A percentile compares a stretch with the other conserved stretches of the same genome.
Evolutionary conservation across 1,140 invertebrate genomes (phyloP).

Genomic region (Trypoxylus dichotomus): DNA sequence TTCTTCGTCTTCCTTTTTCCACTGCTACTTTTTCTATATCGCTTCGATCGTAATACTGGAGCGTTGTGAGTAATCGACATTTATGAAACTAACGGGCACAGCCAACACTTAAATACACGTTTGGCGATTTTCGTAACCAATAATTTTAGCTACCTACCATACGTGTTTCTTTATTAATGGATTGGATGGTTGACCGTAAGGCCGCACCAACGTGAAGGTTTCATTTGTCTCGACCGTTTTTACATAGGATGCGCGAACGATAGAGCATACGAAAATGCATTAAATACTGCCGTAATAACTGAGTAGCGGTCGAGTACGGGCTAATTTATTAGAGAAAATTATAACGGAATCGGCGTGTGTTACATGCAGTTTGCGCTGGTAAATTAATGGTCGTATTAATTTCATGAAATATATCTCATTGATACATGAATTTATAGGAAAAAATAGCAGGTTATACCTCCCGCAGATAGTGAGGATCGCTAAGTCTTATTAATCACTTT

Average conservation of each 20-base stretch:
- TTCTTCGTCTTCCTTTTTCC: not conserved
- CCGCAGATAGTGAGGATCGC: not conserved
- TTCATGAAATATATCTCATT: conserved; percentile 3
- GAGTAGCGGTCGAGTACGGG: conserved; percentile 1
- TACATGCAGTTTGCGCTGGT: not conserved
- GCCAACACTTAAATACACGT: not conserved
- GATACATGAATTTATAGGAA: conserved; percentile 13
- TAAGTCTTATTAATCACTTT: not conserved
- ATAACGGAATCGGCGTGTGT: conserved; percentile 9
- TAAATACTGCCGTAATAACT: conserved; percentile 4
- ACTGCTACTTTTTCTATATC: not conserved
- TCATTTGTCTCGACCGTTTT: not conserved
- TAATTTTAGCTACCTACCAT: conserved; percentile 11
- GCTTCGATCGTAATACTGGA: not conserved
- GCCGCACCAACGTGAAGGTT: not conserved
- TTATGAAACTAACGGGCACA: not conserved
- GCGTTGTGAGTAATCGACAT: not conserved
- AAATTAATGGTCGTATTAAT: not conserved
- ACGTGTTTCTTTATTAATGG: conserved; percentile 7
- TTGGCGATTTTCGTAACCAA: conserved; percentile 13
- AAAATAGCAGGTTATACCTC: not conserved
- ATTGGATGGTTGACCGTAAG: not conserved
- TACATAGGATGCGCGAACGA: not conserved
- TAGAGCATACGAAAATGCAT: not conserved
- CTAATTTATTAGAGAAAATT: conserved; percentile 21